phyloP scores from a whole-genome alignment of 2,888 invertebrate genomes.

The Allolobophora icterica region DNA sequence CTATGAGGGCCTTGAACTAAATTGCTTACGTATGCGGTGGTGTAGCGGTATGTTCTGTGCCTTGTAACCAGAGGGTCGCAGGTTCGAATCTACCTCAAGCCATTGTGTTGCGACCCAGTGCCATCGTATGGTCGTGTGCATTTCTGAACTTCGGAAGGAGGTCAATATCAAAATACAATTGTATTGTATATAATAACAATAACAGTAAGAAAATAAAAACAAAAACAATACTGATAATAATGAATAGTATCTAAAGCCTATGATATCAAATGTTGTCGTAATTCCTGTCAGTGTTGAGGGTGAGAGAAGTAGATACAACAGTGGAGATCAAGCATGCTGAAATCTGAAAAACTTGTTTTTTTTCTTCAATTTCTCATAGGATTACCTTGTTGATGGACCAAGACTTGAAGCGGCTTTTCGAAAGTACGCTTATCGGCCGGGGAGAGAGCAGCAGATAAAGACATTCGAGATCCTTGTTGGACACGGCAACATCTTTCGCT shows the following conservation, averaged over 20 bases:
- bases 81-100: no score
- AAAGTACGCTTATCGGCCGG: constrained; percentile 47
- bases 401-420: constrained; percentile 50
- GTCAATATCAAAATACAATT: no score
- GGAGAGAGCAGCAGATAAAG: constrained; percentile 35
- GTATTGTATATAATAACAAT: no score
- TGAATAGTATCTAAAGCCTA: background rate
- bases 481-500: constrained; percentile 49
- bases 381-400: constrained; percentile 46
- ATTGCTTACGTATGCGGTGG: no score
- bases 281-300: background rate
- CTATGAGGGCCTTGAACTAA: no score
- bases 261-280: background rate
- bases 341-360: background rate
- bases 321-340: background rate
- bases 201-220: no score
- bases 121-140: no score
- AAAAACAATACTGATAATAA: no score
- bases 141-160: no score
- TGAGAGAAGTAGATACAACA: background rate
- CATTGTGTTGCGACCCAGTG: no score
- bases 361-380: constrained; percentile 36
- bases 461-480: constrained; percentile 44
- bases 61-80: no score
- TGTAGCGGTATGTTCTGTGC: no score